phyloP scores from a whole-genome alignment of 2,888 invertebrate species.

The Dynastes tityus region DNA sequence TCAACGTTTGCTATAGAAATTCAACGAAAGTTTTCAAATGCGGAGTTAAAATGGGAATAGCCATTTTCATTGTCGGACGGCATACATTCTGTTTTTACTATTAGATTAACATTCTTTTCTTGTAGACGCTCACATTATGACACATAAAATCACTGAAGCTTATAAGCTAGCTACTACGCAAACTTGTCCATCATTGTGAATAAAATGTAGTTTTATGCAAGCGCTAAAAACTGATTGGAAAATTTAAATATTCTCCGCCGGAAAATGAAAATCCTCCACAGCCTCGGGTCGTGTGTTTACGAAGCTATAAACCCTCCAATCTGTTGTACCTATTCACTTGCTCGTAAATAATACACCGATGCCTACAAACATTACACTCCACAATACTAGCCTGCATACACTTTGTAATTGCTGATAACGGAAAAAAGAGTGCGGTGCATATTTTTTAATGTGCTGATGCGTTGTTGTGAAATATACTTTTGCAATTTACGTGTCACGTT shows the following conservation, averaged over 20 bases:
- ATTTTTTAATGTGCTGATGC: not conserved
- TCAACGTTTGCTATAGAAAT: too few species aligned
- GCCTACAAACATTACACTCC: not conserved
- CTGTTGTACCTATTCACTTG: not conserved
- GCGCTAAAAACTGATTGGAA: conserved; percentile 8
- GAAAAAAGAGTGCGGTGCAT: not conserved
- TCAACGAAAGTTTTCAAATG: too few species aligned
- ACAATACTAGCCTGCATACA: not conserved
- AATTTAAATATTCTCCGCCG: conserved; percentile 8
- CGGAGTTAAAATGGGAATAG: too few species aligned
- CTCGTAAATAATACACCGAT: conserved; percentile 19
- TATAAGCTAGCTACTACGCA: not conserved
- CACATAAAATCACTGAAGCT: not conserved
- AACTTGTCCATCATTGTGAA: conserved; percentile 13
- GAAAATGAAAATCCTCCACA: conserved; percentile 14
- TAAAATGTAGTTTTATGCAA: conserved; percentile 3
- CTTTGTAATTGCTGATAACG: conserved; percentile 26
- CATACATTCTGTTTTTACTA: not conserved
- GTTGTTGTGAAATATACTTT: conserved; percentile 2
- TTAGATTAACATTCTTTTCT: not conserved
- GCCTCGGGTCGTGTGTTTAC: conserved; percentile 11
- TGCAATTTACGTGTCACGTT: not conserved
- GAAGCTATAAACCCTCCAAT: conserved; percentile 16
- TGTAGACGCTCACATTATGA: not conserved
- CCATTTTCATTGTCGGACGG: not conserved